These are phyloP conservation scores for Cryptoblepharus egeriae DNA, from an alignment of 2,797 vertebrate genomes.

Conservation along the genomic window DNA sequence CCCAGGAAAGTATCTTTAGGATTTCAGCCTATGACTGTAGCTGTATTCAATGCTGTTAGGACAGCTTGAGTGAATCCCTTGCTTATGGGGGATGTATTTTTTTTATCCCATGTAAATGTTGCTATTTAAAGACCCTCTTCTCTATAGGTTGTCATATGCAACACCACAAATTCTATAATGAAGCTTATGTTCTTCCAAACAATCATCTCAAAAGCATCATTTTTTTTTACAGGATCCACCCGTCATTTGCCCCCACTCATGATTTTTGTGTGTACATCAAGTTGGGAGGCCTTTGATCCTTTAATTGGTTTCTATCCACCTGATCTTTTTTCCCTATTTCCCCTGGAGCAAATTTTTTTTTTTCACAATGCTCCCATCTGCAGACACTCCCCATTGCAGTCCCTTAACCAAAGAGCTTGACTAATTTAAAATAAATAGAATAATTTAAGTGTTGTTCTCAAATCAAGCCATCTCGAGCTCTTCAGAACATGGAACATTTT, in stretches of 20 bases:
- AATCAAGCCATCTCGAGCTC: too few relatives aligned
- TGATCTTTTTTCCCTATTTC: background rate
- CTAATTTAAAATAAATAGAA: too few relatives aligned
- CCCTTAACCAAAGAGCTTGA: background rate
- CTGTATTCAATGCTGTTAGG: too few relatives aligned
- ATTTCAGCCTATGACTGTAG: too few relatives aligned
- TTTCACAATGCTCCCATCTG: background rate
- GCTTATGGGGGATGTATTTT: too few relatives aligned
- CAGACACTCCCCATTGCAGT: background rate
- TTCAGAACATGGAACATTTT: background rate
- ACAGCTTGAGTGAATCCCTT: too few relatives aligned
- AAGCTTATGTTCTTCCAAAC: background rate
- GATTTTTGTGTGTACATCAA: background rate
- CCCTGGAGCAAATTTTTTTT: slow-evolving; percentile 28
- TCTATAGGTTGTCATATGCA: background rate
- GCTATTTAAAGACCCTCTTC: too few relatives aligned
- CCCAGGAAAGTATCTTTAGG: too few relatives aligned
- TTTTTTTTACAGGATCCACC: background rate
- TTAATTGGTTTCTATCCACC: slow-evolving; percentile 24
- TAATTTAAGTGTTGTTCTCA: background rate
- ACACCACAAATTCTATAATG: background rate
- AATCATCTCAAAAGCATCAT: background rate
- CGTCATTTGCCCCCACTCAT: background rate
- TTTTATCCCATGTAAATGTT: too few relatives aligned
- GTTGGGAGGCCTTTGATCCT: slow-evolving; percentile 15